These are phyloP conservation scores for Cataglyphis cursor DNA, from an alignment of 2,888 invertebrate genomes.

Conservation along the genomic window DNA sequence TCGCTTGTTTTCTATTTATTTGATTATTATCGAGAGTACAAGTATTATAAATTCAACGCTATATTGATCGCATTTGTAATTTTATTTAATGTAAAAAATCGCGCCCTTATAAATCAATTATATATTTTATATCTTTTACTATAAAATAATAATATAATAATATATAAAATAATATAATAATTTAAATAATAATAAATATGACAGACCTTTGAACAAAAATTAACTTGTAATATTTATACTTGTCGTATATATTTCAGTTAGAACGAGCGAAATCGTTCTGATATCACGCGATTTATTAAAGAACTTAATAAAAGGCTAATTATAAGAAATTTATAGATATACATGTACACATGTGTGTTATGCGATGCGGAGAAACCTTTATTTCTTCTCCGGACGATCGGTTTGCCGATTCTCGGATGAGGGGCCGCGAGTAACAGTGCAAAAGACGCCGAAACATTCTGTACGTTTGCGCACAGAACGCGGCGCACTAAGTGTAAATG, in stretches of 20 bases:
- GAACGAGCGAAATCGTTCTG: background rate
- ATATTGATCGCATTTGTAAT: background rate
- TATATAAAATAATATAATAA: conserved; percentile 1
- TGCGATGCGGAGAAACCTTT: conserved; percentile 38
- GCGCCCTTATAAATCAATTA: background rate
- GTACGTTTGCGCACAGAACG: conserved; percentile 62
- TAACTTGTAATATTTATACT: background rate
- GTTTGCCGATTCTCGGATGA: conserved; percentile 52
- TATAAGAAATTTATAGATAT: background rate
- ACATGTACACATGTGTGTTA: conserved; percentile 32
- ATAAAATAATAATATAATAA: background rate
- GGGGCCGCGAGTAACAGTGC: conserved; percentile 57
- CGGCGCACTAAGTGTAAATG: conserved; percentile 62
- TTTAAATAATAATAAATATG: conserved; percentile 5
- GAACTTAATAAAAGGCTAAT: background rate
- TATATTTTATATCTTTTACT: background rate
- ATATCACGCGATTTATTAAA: background rate
- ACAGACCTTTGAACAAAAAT: background rate
- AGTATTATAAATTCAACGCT: background rate
- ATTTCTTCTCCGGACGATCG: conserved; percentile 48
- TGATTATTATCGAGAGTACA: background rate
- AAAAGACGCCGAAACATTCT: conserved; percentile 61
- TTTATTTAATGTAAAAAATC: background rate
- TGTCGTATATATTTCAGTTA: background rate
- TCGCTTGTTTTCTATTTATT: conserved; percentile 18